phyloP scores from a whole-genome alignment of 2,113 vertebrate species.

The Jacana jacana region DNA sequence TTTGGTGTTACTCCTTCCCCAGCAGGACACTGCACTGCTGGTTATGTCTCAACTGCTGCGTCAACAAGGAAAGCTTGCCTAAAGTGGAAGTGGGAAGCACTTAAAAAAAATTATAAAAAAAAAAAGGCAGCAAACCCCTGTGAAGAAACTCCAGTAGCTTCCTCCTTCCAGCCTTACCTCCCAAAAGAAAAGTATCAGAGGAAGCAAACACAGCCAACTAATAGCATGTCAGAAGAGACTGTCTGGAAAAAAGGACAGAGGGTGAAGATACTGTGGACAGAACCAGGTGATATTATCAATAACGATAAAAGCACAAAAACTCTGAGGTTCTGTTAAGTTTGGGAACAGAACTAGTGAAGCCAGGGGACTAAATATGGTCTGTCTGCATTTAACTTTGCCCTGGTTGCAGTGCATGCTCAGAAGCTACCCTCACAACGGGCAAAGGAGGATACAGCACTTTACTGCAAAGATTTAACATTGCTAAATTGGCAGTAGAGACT shows the following conservation, averaged over 20 bases:
- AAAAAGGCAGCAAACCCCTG: neutral
- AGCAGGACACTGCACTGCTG: neutral
- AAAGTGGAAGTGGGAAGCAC: neutral
- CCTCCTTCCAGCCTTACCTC: neutral
- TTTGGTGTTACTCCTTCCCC: neutral
- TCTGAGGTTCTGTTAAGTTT: neutral
- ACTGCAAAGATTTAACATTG: neutral
- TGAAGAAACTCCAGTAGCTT: neutral
- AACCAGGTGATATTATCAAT: neutral
- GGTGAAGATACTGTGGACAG: neutral
- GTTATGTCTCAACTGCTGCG: neutral
- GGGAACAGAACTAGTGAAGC: neutral
- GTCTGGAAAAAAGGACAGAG: neutral
- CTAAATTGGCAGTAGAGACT: neutral
- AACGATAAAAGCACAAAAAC: neutral
- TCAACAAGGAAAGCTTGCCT: neutral
- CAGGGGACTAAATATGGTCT: neutral
- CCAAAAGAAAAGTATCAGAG: neutral
- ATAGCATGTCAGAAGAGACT: neutral
- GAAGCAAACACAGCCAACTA: neutral
- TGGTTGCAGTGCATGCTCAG: neutral
- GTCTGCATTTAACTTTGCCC: neutral
- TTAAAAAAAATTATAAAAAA: neutral
- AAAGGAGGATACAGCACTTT: fast-evolving
- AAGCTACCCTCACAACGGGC: neutral